phyloP scores from a whole-genome alignment of 2,113 vertebrate genomes.

The Ochotona curzoniae region DNA sequence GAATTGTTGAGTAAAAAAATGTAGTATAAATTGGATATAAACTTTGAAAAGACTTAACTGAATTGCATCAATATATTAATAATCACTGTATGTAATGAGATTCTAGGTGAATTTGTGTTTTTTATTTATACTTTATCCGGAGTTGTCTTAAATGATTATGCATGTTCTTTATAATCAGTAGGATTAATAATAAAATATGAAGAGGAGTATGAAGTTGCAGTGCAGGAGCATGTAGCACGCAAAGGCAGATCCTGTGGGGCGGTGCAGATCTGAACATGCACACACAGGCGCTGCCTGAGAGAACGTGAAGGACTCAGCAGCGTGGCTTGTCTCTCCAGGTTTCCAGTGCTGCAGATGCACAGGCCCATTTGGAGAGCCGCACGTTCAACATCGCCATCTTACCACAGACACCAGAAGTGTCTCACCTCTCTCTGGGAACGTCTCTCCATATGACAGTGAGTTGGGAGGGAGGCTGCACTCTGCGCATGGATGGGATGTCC shows the following conservation, averaged over 20 bases:
- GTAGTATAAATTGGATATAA: not conserved
- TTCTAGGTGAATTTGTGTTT: slow-evolving; percentile 42
- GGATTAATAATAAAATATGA: slow-evolving; percentile 35
- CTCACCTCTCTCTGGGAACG: slow-evolving; percentile 88
- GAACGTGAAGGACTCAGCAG: not conserved
- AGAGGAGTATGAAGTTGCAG: not conserved
- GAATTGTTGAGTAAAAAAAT: not conserved
- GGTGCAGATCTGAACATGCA: rapidly evolving
- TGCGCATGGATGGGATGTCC: not conserved
- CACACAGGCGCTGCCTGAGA: too few species aligned
- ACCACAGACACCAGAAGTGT: slow-evolving; percentile 88
- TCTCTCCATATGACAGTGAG: slow-evolving; percentile 95
- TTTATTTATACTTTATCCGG: slow-evolving; percentile 41
- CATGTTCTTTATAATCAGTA: not conserved
- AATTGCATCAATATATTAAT: slow-evolving; percentile 7
- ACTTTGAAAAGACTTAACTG: not conserved
- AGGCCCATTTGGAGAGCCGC: slow-evolving; percentile 86
- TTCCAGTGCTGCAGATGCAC: slow-evolving; percentile 83
- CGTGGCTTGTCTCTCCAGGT: slow-evolving; percentile 85
- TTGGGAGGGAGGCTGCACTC: not conserved
- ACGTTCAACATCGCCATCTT: slow-evolving; percentile 93
- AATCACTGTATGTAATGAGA: not conserved
- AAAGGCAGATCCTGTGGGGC: not conserved
- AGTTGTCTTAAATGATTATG: not conserved
- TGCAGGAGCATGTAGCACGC: not conserved